These are phyloP conservation scores for Polyergus mexicanus DNA, from an alignment of 1,140 invertebrate genomes.

Conservation along the genomic window DNA sequence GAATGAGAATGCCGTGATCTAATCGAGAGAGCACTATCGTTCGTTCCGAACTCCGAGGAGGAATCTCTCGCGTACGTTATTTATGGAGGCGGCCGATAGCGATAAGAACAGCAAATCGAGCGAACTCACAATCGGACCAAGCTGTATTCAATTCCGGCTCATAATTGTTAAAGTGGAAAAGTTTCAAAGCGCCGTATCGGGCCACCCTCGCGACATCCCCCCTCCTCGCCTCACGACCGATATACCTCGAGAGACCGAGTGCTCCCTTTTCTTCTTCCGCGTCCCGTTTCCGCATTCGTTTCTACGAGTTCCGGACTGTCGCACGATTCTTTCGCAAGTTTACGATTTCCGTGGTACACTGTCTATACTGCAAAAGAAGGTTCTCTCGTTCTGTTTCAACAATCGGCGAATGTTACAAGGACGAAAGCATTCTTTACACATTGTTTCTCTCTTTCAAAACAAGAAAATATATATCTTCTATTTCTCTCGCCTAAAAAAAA, in stretches of 20 bases:
- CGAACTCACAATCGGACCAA: constrained; percentile 80
- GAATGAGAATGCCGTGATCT: constrained; percentile 36
- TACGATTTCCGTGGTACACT: constrained; percentile 63
- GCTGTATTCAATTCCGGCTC: constrained; percentile 82
- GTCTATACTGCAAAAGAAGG: constrained; percentile 52
- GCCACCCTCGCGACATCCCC: constrained; percentile 35
- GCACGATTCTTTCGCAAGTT: constrained; percentile 63
- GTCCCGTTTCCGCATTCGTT: constrained; percentile 62
- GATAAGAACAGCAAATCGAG: constrained; percentile 82
- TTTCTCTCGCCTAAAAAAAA: not conserved
- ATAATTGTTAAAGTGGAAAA: constrained; percentile 84
- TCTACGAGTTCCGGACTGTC: constrained; percentile 67
- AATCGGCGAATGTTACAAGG: constrained; percentile 36
- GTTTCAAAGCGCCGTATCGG: constrained; percentile 78
- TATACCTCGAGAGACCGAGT: not conserved
- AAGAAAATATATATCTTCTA: constrained; percentile 1
- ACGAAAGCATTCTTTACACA: constrained; percentile 8
- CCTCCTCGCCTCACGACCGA: not conserved
- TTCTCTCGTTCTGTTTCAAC: constrained; percentile 60
- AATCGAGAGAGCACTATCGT: constrained; percentile 24
- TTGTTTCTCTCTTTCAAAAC: not conserved
- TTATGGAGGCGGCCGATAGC: constrained; percentile 80
- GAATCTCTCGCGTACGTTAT: constrained; percentile 72
- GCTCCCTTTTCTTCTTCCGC: constrained; percentile 25
- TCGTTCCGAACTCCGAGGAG: constrained; percentile 51